These are phyloP conservation scores for Mohoua ochrocephala DNA, from an alignment of 2,113 vertebrate genomes.

Conservation along the genomic window DNA sequence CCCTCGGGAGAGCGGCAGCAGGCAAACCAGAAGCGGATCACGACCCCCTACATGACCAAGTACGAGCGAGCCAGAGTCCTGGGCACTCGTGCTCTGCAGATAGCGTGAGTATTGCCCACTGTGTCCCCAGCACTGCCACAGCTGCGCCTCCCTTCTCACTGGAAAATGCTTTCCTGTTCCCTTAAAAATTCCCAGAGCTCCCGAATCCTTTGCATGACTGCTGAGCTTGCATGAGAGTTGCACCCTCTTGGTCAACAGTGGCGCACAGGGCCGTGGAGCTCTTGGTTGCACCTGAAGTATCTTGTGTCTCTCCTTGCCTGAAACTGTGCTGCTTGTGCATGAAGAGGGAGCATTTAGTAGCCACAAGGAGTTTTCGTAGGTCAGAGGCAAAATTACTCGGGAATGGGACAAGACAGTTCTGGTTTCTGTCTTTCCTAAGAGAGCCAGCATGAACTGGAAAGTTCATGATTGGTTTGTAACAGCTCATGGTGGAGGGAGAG, in stretches of 20 bases:
- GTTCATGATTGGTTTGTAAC: background rate
- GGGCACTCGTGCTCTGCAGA: slow-evolving; percentile 93
- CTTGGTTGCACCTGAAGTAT: background rate
- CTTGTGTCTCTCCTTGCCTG: background rate
- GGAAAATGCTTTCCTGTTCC: background rate
- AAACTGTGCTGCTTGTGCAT: background rate
- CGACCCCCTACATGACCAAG: slow-evolving; percentile 96
- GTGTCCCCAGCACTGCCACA: fast-evolving
- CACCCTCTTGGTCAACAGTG: background rate
- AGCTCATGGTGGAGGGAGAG: background rate
- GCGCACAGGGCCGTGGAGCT: fast-evolving
- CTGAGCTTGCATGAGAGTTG: background rate
- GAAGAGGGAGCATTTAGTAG: background rate
- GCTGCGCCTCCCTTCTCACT: fast-evolving
- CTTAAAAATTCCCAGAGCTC: background rate
- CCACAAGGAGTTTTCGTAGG: background rate
- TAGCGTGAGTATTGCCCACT: slow-evolving; percentile 82
- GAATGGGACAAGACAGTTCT: background rate
- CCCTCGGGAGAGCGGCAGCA: slow-evolving; percentile 90
- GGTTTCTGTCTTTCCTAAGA: background rate
- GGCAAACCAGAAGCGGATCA: slow-evolving; percentile 95
- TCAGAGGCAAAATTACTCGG: background rate
- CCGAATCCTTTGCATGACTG: fast-evolving
- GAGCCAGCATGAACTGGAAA: background rate
- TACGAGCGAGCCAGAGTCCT: slow-evolving; percentile 92